These are phyloP conservation scores for Scolanthus callimorphus DNA, from an alignment of 92 coral and sea anemone genomes.

Conservation along the genomic window DNA sequence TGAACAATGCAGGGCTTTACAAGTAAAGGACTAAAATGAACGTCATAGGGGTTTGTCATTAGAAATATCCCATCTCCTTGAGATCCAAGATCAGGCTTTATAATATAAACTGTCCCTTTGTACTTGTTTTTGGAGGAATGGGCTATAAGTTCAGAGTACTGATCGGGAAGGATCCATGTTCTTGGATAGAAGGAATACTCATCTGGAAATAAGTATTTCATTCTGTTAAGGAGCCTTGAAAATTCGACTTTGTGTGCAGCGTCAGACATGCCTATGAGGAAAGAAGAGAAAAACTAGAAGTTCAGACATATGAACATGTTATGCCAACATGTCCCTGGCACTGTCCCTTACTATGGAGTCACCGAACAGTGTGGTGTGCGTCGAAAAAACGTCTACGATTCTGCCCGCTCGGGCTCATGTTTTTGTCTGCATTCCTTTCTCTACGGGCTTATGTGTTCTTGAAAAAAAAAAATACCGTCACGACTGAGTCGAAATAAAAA, in stretches of 20 bases:
- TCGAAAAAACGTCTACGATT: too few species aligned
- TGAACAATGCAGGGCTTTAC: constrained; percentile 65
- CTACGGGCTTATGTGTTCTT: too few species aligned
- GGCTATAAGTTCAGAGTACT: constrained; percentile 61
- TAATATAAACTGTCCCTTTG: constrained; percentile 43
- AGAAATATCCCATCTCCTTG: constrained; percentile 85
- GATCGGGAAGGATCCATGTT: constrained; percentile 83
- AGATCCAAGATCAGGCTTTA: constrained; percentile 83
- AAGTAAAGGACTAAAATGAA: constrained; percentile 53
- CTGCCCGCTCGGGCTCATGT: too few species aligned
- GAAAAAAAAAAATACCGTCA: too few species aligned
- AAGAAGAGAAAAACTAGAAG: too few species aligned
- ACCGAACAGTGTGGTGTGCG: too few species aligned
- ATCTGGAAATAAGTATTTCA: constrained; percentile 69
- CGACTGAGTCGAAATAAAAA: too few species aligned
- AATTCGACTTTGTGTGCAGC: constrained; percentile 72
- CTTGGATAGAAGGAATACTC: constrained; percentile 77
- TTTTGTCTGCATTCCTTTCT: too few species aligned
- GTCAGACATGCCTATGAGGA: constrained; percentile 65
- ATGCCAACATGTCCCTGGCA: too few species aligned
- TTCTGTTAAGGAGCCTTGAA: constrained; percentile 67
- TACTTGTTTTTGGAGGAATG: constrained; percentile 24
- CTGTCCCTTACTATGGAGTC: too few species aligned
- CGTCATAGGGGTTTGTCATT: constrained; percentile 56
- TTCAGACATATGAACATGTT: too few species aligned